Evolutionary conservation across 2,888 invertebrate genomes (phyloP).

Genomic region (Acrobasis repandana): DNA sequence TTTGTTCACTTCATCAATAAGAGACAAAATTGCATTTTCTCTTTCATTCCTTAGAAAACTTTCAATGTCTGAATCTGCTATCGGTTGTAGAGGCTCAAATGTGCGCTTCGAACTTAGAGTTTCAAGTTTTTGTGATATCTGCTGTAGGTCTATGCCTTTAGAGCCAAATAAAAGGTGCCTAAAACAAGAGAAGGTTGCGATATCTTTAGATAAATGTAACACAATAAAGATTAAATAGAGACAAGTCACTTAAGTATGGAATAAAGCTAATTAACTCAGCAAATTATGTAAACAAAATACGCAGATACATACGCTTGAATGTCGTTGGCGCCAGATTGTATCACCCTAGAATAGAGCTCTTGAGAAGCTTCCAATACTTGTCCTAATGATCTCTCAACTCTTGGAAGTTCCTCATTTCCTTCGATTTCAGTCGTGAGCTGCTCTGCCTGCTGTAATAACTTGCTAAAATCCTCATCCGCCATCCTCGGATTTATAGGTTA

Average conservation of each 20-base stretch:
- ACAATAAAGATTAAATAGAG: not conserved
- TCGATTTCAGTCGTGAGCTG: slow-evolving; percentile 95
- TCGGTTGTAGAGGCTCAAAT: slow-evolving; percentile 95
- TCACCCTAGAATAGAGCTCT: slow-evolving; percentile 93
- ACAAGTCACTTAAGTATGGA: no score
- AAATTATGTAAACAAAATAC: not conserved
- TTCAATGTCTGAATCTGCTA: slow-evolving; percentile 94
- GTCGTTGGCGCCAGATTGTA: slow-evolving; percentile 93
- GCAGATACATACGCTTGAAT: slow-evolving; percentile 91
- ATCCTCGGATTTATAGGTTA: slow-evolving; percentile 62
- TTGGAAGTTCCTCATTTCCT: slow-evolving; percentile 91
- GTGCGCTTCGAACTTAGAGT: slow-evolving; percentile 92
- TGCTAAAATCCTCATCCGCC: slow-evolving; percentile 88
- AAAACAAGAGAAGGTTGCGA: slow-evolving; percentile 35
- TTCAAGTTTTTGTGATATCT: slow-evolving; percentile 95
- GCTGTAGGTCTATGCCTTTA: slow-evolving; percentile 96
- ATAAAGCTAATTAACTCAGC: not conserved
- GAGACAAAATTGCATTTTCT: slow-evolving; percentile 95
- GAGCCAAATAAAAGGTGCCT: slow-evolving; percentile 95
- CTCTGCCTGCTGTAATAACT: slow-evolving; percentile 95
- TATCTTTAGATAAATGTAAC: not conserved
- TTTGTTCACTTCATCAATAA: slow-evolving; percentile 94
- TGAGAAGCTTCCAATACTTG: slow-evolving; percentile 96
- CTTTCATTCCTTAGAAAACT: slow-evolving; percentile 96
- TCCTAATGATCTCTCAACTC: slow-evolving; percentile 93